Conservation (phyloP, 2,113 vertebrate genomes). For the Mandrillus leucophaeus region DNA sequence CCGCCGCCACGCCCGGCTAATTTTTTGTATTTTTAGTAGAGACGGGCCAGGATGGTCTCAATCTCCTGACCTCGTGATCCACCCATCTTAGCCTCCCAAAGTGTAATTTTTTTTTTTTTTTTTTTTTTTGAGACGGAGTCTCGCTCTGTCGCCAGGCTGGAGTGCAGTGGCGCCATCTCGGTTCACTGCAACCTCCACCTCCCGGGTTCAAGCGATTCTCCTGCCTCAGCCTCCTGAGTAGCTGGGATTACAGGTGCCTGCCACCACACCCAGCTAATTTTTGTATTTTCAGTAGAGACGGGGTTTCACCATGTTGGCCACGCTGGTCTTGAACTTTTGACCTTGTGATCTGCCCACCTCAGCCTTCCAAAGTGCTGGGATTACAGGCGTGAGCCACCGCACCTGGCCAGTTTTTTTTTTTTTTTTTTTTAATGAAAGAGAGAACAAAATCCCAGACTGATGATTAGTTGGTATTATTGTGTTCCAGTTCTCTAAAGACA, state of each 20-base stretch:
- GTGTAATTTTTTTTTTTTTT: background rate
- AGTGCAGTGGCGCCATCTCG: rapidly evolving
- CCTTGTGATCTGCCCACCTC: background rate
- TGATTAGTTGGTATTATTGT: background rate
- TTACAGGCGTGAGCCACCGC: background rate
- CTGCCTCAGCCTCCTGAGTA: background rate
- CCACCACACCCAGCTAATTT: background rate
- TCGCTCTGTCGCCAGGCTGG: background rate
- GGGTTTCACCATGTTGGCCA: background rate
- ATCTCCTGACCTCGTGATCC: background rate
- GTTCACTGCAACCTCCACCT: background rate
- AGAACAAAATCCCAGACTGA: background rate
- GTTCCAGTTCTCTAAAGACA: background rate
- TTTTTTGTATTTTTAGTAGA: background rate
- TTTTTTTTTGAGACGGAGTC: background rate
- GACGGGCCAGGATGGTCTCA: background rate
- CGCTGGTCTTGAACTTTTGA: background rate
- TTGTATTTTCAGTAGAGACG: background rate
- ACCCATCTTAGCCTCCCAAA: background rate
- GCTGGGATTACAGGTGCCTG: background rate
- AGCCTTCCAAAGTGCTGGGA: background rate
- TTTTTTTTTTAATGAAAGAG: background rate
- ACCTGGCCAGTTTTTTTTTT: background rate
- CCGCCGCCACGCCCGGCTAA: rapidly evolving
- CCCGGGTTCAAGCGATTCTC: background rate